phyloP scores from a whole-genome alignment of 2,113 vertebrate species.

The Hemibagrus wyckioides region DNA sequence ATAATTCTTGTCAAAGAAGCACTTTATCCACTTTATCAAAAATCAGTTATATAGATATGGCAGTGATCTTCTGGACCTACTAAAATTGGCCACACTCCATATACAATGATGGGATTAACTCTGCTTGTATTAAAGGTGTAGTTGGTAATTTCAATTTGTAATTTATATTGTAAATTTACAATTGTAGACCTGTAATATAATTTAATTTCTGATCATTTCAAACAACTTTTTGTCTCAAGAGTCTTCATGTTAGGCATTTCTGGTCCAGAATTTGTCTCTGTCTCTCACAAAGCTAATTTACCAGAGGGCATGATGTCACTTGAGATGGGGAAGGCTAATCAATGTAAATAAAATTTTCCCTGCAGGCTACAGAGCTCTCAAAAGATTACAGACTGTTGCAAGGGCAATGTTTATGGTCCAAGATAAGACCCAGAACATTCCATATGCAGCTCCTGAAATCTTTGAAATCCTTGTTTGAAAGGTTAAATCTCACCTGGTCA shows the following conservation, averaged over 20 bases:
- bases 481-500: constrained; percentile 85
- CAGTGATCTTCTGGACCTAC: background rate
- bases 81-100: background rate
- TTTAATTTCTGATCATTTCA: background rate
- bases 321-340: background rate
- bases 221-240: background rate
- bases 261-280: background rate
- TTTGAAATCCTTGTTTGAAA: background rate
- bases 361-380: background rate
- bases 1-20: background rate
- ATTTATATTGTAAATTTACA: background rate
- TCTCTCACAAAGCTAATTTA: background rate
- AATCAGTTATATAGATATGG: background rate
- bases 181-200: background rate
- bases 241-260: background rate
- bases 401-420: background rate
- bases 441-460: background rate
- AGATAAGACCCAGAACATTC: background rate
- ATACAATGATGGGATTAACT: too few species aligned
- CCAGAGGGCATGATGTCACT: background rate
- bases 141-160: background rate
- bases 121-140: background rate
- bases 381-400: background rate
- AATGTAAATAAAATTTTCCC: background rate
- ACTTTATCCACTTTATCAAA: background rate